Evolutionary conservation across 2,797 vertebrate genomes (phyloP).

Genomic region (Epinephelus coioides): DNA sequence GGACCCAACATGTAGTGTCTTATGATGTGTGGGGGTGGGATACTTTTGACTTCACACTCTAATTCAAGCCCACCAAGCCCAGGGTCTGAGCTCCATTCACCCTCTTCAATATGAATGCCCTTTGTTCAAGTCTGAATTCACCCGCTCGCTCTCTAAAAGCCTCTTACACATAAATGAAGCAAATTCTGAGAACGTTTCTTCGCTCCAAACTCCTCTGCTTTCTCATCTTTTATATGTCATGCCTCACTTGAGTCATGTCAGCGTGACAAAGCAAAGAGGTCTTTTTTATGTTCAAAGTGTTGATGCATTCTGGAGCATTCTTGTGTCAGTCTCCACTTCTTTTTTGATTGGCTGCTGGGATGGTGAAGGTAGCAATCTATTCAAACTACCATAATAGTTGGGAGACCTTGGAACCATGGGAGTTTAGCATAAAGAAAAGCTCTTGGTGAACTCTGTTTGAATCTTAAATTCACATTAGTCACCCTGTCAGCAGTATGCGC

Average conservation of each 20-base stretch:
- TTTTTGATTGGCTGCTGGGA: slow-evolving; percentile 42
- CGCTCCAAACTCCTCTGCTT: slow-evolving; percentile 18
- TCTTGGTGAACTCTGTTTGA: slow-evolving; percentile 21
- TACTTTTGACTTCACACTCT: slow-evolving; percentile 69
- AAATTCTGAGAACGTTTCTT: slow-evolving; percentile 54
- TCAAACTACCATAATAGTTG: slow-evolving; percentile 41
- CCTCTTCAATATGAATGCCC: slow-evolving; percentile 76
- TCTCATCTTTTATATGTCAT: slow-evolving; percentile 17
- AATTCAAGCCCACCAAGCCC: slow-evolving; percentile 53
- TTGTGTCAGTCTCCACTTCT: slow-evolving; percentile 24
- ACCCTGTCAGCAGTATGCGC: background rate
- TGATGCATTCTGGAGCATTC: slow-evolving; percentile 12
- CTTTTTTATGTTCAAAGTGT: slow-evolving; percentile 10
- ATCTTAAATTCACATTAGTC: slow-evolving; percentile 35
- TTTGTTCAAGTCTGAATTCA: slow-evolving; percentile 82
- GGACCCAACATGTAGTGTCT: background rate
- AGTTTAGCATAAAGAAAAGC: slow-evolving; percentile 36
- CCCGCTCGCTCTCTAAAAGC: slow-evolving; percentile 66
- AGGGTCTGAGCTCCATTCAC: slow-evolving; percentile 74
- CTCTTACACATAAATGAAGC: slow-evolving; percentile 73
- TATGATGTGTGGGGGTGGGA: slow-evolving; percentile 54
- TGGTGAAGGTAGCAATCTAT: slow-evolving; percentile 31
- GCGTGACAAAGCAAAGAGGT: background rate
- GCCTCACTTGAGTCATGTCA: background rate
- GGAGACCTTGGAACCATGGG: slow-evolving; percentile 3